phyloP scores from a whole-genome alignment of 2,797 vertebrate genomes.

The Helarctos malayanus region DNA sequence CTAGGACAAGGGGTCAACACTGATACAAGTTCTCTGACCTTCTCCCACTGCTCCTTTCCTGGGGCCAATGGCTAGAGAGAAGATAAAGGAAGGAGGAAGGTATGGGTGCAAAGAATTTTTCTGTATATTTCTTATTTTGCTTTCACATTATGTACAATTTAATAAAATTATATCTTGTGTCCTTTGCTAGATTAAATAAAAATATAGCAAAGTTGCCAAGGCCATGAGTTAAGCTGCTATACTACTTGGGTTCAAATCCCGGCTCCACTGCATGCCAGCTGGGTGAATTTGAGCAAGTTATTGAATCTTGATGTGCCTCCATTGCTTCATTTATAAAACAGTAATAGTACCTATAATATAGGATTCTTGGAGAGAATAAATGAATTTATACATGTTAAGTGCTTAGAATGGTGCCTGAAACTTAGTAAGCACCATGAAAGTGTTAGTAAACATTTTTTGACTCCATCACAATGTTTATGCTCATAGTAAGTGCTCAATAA shows the following conservation, averaged over 20 bases:
- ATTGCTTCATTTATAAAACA: conserved; percentile 45
- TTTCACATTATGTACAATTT: not conserved
- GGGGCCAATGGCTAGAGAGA: not conserved
- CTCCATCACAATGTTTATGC: not conserved
- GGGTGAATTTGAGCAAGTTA: not conserved
- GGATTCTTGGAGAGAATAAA: not conserved
- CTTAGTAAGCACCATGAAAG: not conserved
- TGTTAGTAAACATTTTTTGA: conserved; percentile 14
- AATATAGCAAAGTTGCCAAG: not conserved
- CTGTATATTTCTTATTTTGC: conserved; percentile 15
- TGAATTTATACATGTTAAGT: not conserved
- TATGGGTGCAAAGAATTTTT: not conserved
- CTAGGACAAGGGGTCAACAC: conserved; percentile 71
- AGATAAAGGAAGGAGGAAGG: not conserved
- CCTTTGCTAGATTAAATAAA: conserved; percentile 54
- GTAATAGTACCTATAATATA: not conserved
- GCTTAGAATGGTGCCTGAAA: conserved; percentile 33
- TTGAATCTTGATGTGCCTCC: not conserved
- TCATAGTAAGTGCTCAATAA: not conserved
- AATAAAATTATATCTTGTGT: conserved; percentile 8
- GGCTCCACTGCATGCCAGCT: not conserved
- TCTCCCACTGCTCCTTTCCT: not conserved
- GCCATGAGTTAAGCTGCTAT: not conserved
- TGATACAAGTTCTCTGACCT: not conserved
- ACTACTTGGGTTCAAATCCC: conserved; percentile 14